Evolutionary conservation across 2,113 vertebrate species (phyloP).

Genomic region (Chascanopsetta lugubris): DNA sequence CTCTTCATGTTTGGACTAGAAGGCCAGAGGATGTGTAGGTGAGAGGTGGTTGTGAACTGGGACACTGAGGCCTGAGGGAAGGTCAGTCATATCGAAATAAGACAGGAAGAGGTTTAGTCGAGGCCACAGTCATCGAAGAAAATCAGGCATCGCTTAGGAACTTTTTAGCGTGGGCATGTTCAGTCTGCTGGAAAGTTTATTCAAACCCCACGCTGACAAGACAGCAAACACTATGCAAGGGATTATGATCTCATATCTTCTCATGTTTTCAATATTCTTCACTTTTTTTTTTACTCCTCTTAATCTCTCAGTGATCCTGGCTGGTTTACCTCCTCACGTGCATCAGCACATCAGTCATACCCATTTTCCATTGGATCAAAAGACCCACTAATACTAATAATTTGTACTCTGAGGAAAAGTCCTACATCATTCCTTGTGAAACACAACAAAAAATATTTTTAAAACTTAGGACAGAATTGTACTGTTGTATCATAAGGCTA

Average conservation of each 20-base stretch:
- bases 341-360: neutral
- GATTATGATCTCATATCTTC: too few species aligned
- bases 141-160: neutral
- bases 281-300: too few species aligned
- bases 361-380: too few species aligned
- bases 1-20: constrained; percentile 56
- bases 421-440: too few species aligned
- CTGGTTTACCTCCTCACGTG: neutral
- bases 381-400: too few species aligned
- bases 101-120: neutral
- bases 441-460: too few species aligned
- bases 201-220: neutral
- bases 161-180: too few species aligned
- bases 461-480: too few species aligned
- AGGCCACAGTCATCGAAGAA: neutral
- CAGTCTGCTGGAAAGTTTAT: neutral
- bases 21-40: neutral
- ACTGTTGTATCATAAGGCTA: too few species aligned
- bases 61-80: neutral
- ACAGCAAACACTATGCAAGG: neutral
- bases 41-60: constrained; percentile 27
- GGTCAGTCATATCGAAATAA: constrained; percentile 1
- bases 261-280: too few species aligned
- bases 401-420: too few species aligned
- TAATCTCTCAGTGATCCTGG: neutral